A percentile compares a stretch with the other conserved stretches of the same genome.
Evolutionary conservation across 2,113 vertebrate genomes (phyloP).

Genomic region (Saccopteryx leptura): DNA sequence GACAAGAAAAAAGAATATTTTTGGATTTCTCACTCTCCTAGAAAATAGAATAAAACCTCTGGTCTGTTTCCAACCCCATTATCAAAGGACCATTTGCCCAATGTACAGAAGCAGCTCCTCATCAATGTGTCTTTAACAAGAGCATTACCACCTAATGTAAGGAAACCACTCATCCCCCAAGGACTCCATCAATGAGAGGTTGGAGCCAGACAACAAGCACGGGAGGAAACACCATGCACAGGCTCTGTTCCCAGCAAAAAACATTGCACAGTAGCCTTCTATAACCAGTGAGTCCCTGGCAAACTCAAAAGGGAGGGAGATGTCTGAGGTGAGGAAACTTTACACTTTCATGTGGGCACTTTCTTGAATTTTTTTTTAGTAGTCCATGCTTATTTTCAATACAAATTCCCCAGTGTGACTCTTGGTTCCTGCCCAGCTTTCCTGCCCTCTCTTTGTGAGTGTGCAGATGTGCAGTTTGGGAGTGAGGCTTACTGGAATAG

Average conservation of each 20-base stretch:
- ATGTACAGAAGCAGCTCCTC: slow-evolving; percentile 94
- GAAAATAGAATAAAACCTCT: slow-evolving; percentile 91
- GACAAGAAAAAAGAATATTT: slow-evolving; percentile 88
- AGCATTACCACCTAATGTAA: slow-evolving; percentile 92
- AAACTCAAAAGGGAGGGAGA: slow-evolving; percentile 33
- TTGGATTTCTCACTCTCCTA: slow-evolving; percentile 92
- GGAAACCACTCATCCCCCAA: slow-evolving; percentile 89
- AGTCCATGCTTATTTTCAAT: not conserved
- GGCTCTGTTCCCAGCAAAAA: slow-evolving; percentile 81
- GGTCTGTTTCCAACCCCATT: slow-evolving; percentile 94
- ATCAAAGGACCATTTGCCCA: slow-evolving; percentile 94
- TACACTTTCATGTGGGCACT: slow-evolving; percentile 6
- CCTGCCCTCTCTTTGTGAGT: not conserved
- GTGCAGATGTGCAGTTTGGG: not conserved
- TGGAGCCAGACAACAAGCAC: slow-evolving; percentile 90
- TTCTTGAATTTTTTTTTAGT: slow-evolving; percentile 14
- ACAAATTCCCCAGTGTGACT: not conserved
- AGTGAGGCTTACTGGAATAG: not conserved
- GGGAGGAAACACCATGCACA: slow-evolving; percentile 87
- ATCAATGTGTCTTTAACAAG: slow-evolving; percentile 98
- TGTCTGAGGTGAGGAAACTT: slow-evolving; percentile 50
- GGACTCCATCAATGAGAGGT: slow-evolving; percentile 92
- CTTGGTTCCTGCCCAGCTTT: not conserved
- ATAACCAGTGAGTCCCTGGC: slow-evolving; percentile 78
- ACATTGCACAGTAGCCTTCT: slow-evolving; percentile 80